Evolutionary conservation across 2,113 vertebrate species (phyloP).

Genomic region (Petrocephalus zakoni): DNA sequence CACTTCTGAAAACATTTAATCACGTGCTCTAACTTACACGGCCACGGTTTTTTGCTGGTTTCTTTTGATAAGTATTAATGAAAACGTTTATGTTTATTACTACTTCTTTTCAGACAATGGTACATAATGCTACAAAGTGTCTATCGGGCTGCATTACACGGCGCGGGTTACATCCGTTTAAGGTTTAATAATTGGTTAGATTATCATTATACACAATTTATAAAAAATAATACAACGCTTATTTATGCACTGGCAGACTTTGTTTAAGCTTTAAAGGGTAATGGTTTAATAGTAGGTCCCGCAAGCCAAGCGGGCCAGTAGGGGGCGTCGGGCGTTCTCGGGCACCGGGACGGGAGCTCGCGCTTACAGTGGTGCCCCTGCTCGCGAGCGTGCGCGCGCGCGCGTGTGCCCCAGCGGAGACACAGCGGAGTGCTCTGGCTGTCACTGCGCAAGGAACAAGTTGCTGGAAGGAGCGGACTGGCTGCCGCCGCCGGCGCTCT

Average conservation of each 20-base stretch:
- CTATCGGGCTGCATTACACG: not conserved
- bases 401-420: constrained; percentile 65
- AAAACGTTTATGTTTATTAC: not conserved
- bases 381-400: constrained; percentile 51
- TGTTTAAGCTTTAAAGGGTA: not conserved
- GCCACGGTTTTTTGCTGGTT: not conserved
- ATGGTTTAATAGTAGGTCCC: not conserved
- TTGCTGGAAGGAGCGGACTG: constrained; percentile 45
- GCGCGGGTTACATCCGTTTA: not conserved
- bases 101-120: not conserved
- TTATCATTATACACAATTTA: not conserved
- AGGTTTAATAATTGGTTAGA: not conserved
- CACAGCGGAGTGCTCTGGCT: constrained; percentile 32
- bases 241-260: not conserved
- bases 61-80: not conserved
- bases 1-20: not conserved
- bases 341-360: constrained; percentile 40
- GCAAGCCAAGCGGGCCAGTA: constrained; percentile 43
- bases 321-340: constrained; percentile 60
- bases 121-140: not conserved
- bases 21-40: not conserved
- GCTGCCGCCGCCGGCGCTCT: constrained; percentile 38
- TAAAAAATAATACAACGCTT: not conserved
- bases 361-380: constrained; percentile 38
- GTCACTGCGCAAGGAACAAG: constrained; percentile 41